A percentile compares a stretch with the other conserved stretches of the same genome.
These are phyloP conservation scores for Rhopilema esculentum DNA, from an alignment of 30 jellyfish, hydroid and myxozoan genomes.

Conservation along the genomic window DNA sequence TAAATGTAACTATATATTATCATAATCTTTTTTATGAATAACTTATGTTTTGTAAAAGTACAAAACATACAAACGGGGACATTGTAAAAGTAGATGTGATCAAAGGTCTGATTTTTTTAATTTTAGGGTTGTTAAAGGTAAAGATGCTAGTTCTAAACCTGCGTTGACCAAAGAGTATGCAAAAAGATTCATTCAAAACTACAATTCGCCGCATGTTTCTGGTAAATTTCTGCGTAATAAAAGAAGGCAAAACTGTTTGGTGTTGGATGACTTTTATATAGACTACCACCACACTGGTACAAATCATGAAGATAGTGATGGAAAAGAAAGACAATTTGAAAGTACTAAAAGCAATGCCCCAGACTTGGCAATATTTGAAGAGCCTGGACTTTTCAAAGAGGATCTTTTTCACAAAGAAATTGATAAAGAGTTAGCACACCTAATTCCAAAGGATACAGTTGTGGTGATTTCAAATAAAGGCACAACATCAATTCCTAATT, in stretches of 20 bases:
- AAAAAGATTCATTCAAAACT: conserved; percentile 26
- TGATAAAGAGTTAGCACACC: neutral
- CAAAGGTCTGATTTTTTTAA: no score
- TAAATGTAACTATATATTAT: no score
- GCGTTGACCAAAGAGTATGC: conserved; percentile 42
- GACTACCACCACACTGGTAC: conserved; percentile 33
- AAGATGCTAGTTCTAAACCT: conserved; percentile 22
- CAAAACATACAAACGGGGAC: no score
- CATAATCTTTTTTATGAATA: no score
- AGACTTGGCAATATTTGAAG: neutral
- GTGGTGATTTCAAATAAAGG: neutral
- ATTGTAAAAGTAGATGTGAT: no score
- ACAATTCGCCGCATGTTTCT: conserved; percentile 27
- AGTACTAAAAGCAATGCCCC: neutral
- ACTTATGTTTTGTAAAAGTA: no score
- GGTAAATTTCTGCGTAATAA: conserved; percentile 59
- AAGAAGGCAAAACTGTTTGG: conserved; percentile 65
- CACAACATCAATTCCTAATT: neutral
- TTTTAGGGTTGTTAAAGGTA: conserved; percentile 21
- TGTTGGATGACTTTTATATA: conserved; percentile 64
- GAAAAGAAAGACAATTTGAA: neutral
- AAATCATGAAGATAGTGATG: neutral
- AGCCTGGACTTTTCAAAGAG: neutral
- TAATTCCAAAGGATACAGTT: neutral
- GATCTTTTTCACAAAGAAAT: neutral